Evolutionary conservation across 1,140 invertebrate species (phyloP).

Genomic region (Danaus melanippus): DNA sequence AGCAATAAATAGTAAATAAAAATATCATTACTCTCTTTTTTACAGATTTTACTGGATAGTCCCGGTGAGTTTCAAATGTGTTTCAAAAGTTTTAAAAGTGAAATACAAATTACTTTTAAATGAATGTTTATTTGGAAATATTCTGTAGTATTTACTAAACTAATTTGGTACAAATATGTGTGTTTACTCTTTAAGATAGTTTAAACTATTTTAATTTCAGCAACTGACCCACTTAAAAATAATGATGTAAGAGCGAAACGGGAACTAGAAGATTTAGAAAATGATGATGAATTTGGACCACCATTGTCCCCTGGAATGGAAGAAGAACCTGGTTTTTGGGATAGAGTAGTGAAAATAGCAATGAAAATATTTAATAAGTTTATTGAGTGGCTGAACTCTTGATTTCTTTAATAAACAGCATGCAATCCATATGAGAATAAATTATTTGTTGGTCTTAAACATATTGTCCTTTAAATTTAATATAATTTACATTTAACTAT

Average conservation of each 20-base stretch:
- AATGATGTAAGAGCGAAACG: slow-evolving; percentile 28
- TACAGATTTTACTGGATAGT: no score
- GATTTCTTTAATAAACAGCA: slow-evolving; percentile 3
- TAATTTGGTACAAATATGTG: background rate
- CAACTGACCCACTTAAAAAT: background rate
- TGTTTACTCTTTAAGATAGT: no score
- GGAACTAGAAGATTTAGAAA: slow-evolving; percentile 41
- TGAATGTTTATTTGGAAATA: no score
- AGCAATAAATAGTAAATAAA: background rate
- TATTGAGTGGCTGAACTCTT: slow-evolving; percentile 54
- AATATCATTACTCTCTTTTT: no score
- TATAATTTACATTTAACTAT: slow-evolving; percentile 2
- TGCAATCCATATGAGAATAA: background rate
- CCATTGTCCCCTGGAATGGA: slow-evolving; percentile 22
- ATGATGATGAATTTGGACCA: slow-evolving; percentile 32
- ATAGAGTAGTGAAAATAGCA: slow-evolving; percentile 48
- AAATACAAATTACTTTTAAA: no score
- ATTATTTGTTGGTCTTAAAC: background rate
- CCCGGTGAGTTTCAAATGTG: no score
- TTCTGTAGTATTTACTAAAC: background rate
- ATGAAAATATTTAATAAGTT: slow-evolving; percentile 48
- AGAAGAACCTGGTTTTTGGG: slow-evolving; percentile 50
- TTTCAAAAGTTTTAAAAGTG: no score
- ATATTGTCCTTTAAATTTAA: slow-evolving; percentile 3
- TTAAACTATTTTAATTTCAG: slow-evolving; percentile 3